Evolutionary conservation across 2,888 invertebrate species (phyloP).

Genomic region (Cephus pygmeus): DNA sequence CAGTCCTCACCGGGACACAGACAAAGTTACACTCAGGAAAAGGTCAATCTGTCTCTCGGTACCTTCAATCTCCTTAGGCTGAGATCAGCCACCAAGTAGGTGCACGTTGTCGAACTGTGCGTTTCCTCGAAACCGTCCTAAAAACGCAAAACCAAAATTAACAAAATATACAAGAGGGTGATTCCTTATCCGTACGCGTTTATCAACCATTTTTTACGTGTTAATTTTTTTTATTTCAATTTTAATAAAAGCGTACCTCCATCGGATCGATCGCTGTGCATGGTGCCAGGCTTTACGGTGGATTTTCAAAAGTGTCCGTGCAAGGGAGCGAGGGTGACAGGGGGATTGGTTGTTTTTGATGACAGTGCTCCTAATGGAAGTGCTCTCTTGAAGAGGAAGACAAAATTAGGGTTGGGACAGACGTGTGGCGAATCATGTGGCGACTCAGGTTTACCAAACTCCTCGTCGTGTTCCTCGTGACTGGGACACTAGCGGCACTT

Average conservation of each 20-base stretch:
- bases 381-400: not conserved
- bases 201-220: not conserved
- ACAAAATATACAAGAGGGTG: too few species aligned
- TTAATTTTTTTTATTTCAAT: not conserved
- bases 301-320: constrained; percentile 5
- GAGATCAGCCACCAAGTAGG: too few species aligned
- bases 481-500: not conserved
- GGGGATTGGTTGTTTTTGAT: constrained; percentile 1
- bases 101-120: too few species aligned
- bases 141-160: too few species aligned
- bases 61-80: not conserved
- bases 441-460: constrained; percentile 49
- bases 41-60: constrained; percentile 41
- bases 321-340: not conserved
- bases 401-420: not conserved
- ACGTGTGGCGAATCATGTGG: constrained; percentile 45
- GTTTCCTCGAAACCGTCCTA: too few species aligned
- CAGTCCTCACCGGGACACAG: constrained; percentile 59
- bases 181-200: too few species aligned
- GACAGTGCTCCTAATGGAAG: constrained; percentile 5
- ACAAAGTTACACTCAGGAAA: constrained; percentile 55
- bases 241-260: too few species aligned
- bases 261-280: not conserved
- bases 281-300: constrained; percentile 23
- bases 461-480: constrained; percentile 25